Base-by-base conservation (phyloP, 1,140 invertebrate genomes). In the Orius insidiosus region DNA sequence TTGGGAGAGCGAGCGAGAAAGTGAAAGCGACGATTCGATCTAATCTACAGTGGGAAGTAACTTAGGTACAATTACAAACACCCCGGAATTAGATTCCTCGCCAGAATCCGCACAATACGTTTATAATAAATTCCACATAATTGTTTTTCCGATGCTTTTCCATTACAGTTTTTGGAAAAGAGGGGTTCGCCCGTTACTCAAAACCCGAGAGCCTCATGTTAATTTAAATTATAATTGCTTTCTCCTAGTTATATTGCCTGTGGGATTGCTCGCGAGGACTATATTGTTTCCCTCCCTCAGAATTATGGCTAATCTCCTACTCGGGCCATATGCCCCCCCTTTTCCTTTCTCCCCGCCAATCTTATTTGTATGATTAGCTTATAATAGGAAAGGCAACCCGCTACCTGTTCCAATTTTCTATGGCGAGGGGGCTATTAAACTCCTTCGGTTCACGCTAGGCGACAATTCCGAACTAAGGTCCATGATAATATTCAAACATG, bases 181-280 rank as follows among this genome's bases (percentile, higher is more conserved):
- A 13, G 35, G 41, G 41, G 14, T n/a, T 24, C 19, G 41, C 31
- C 24, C 16, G 16, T 18, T 40, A 15, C 41, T 43, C 41, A 43
- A 43, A 43, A 43, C 41, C 41, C 41, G 19, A 31, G 41, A 30
- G 41, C 41, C 41, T 43, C 41, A 43, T 43, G 41, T 43, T 43
- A 43, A 43, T 43, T 43, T 43, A 43, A 43, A 43, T 43, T 43
- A 43, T 43, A 43, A 43, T 43, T 43, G 41, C 41, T 43, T 43
- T 43, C 41, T 43, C 41, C 41, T 43, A 43, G 41, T 43, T 43
- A 43, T 43, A 43, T 43, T 43, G 41, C 41, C 41, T 43, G 41
- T 43, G 41, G 41, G 41, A 43, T 43, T 43, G 41, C 41, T 43
- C 14, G 18, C 19, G 41, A 43, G 41, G 18, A 30, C 41, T 43